Conservation (phyloP, 2,888 invertebrate species). For the Coleophora deauratella region DNA sequence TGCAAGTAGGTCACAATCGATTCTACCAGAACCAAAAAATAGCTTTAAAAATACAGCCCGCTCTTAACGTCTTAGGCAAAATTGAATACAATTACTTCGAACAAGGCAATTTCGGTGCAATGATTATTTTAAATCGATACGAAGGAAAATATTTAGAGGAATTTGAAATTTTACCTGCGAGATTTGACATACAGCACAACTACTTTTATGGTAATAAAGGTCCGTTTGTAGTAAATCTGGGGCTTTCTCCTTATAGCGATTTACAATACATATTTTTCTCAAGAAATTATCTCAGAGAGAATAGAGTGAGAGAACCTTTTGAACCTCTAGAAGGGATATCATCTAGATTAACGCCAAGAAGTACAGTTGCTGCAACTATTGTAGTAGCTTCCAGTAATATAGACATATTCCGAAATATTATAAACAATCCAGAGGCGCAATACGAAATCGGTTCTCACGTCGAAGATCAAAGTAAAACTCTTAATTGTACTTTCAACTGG, state of each 20-base stretch:
- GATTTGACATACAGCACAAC: conserved; percentile 86
- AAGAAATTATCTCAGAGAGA: conserved; percentile 89
- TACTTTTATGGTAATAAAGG: conserved; percentile 93
- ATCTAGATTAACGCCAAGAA: conserved; percentile 87
- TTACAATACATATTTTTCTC: conserved; percentile 88
- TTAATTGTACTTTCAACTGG: conserved; percentile 97
- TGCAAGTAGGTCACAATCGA: conserved; percentile 90
- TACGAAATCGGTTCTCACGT: conserved; percentile 98
- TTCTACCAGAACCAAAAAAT: conserved; percentile 85
- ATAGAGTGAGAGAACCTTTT: conserved; percentile 90
- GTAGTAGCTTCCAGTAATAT: conserved; percentile 95
- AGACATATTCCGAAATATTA: conserved; percentile 89
- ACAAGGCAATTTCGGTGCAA: conserved; percentile 85
- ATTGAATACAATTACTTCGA: conserved; percentile 94
- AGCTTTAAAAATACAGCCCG: conserved; percentile 85
- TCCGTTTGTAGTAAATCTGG: conserved; percentile 89
- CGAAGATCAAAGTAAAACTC: conserved; percentile 91
- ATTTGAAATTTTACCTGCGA: conserved; percentile 82
- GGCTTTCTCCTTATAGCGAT: conserved; percentile 90
- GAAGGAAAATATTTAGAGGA: conserved; percentile 80
- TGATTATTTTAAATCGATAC: conserved; percentile 86
- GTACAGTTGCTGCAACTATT: conserved; percentile 92
- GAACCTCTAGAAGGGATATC: conserved; percentile 78
- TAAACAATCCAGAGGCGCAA: conserved; percentile 90
- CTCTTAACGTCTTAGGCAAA: conserved; percentile 82